Evolutionary conservation across 2,797 vertebrate genomes (phyloP), one percentile per base, ranked within the genome.

Genomic region (Hypotaenidia okinawae): DNA sequence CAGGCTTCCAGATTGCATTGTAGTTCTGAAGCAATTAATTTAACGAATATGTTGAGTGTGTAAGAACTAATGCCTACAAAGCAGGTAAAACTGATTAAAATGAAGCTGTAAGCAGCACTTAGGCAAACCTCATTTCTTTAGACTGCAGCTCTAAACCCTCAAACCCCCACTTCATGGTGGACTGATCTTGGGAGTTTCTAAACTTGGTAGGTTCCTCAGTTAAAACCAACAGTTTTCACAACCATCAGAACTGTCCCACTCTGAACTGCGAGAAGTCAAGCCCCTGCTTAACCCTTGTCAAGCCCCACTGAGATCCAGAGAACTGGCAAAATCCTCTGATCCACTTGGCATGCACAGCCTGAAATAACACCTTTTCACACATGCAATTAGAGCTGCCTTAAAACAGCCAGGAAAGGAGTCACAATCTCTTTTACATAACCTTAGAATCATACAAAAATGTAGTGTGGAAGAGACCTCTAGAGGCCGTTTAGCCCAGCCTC

Each of bases 391-490:
- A 51, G 43, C 28, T 77, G 35, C 45, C 55, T 91, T 76, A 66
- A 89, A 84, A 43, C 45, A 62, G 24, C 24, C 23, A 35, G 30
- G 66, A 88, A 94, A 49, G n/a, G 35, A 88, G n/a, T 55, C 62
- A 23, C 6, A 62, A 39, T 64, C 35, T 59, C 43, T 57, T 89
- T 85, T 75, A 69, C 0, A 0, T 84, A 87, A 86, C 59, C 37
- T 69, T 63, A 88, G 45, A 94, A 66, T 8, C 1, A 10, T 55
- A n/a, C 32, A 81, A 74, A 91, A 86, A 81, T 11, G 10, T 35
- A 57, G 77, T 66, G 47, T 86, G 85, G 41, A 96, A 88, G 92
- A 86, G 91, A 95, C 91, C 73, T 94, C 91, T 95, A 95, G 93
- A 95, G 91, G 85, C 70, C 85, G 33, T 39, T 51, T 58, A 86